Evolutionary conservation across 2,888 invertebrate genomes (phyloP).

Genomic region (Arenicola marina): DNA sequence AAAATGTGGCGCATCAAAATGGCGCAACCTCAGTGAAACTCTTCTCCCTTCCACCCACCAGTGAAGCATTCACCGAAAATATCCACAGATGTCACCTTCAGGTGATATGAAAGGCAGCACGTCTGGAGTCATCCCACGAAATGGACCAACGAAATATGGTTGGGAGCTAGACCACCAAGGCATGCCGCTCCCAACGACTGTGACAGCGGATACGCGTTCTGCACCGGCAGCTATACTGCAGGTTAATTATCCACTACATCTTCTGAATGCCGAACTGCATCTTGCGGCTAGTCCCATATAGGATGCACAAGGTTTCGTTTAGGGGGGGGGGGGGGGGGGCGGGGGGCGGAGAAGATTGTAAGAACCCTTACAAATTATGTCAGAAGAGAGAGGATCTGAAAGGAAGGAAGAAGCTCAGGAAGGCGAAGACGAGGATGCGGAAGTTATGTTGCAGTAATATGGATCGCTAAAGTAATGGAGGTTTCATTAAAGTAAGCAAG

Average conservation of each 20-base stretch:
- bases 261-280: slow-evolving; percentile 2
- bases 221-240: too few relatives aligned
- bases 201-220: too few relatives aligned
- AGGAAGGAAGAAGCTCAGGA: too few relatives aligned
- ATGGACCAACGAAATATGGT: slow-evolving; percentile 7
- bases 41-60: slow-evolving; percentile 13
- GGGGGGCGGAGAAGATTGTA: too few relatives aligned
- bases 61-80: slow-evolving; percentile 12
- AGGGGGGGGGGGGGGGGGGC: slow-evolving; percentile 9
- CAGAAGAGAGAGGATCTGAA: too few relatives aligned
- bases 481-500: too few relatives aligned
- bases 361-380: too few relatives aligned
- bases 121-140: background rate
- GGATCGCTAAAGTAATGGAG: too few relatives aligned
- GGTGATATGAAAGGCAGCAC: slow-evolving; percentile 7
- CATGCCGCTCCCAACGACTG: too few relatives aligned
- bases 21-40: slow-evolving; percentile 15
- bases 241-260: too few relatives aligned
- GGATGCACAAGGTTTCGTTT: slow-evolving; percentile 10
- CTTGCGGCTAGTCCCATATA: slow-evolving; percentile 6
- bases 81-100: slow-evolving; percentile 8
- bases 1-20: slow-evolving; percentile 6
- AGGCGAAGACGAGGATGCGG: too few relatives aligned
- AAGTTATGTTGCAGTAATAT: too few relatives aligned
- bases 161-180: slow-evolving; percentile 9